Evolutionary conservation across 2,888 invertebrate genomes (phyloP), one percentile per base, ranked within the genome.

Genomic region (Stenotaenia linearis): DNA sequence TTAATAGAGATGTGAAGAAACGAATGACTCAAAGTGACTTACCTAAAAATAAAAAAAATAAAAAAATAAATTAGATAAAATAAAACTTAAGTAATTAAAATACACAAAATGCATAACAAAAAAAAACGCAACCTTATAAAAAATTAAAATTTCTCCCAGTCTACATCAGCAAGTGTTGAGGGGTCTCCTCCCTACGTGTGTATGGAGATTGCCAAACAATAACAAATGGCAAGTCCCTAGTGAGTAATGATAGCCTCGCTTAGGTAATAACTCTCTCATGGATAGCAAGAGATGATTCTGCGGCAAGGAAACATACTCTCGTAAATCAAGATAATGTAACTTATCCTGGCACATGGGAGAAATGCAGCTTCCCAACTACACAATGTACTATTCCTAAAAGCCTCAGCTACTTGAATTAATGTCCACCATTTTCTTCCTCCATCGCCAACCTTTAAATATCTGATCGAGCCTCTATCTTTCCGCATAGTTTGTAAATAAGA

Each of bases 191-290:
- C 23, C 21, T 23, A 23, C 18, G 56, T 56, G 56, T 56, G 9
- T 56, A 56, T 56, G 56, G 56, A 56, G 56, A 56, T 56, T 56
- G 56, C 56, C 56, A 56, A 56, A 56, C 56, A 56, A 56, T 23
- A 56, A 56, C 56, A 56, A 56, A 56, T 56, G 56, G 56, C 56
- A 56, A 56, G 56, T 56, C 56, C 56, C 56, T 56, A 18, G 56
- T 56, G 56, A 56, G 56, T 56, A 56, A 56, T 56, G 56, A 56
- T 56, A 56, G 56, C 56, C 56, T 56, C 56, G 56, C 56, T 56
- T 56, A 56, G 56, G 56, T 56, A 56, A 56, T 56, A 56, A 56
- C 56, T 56, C 56, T 56, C 56, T 23, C 56, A 56, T 56, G 56
- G 56, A 56, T 56, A 56, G 56, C 56, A 56, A 56, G 56, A 56